A percentile compares a stretch with the other conserved stretches of the same genome.
These are phyloP conservation scores for Julus scandinavius DNA, from an alignment of 2,888 invertebrate genomes.

Conservation along the genomic window DNA sequence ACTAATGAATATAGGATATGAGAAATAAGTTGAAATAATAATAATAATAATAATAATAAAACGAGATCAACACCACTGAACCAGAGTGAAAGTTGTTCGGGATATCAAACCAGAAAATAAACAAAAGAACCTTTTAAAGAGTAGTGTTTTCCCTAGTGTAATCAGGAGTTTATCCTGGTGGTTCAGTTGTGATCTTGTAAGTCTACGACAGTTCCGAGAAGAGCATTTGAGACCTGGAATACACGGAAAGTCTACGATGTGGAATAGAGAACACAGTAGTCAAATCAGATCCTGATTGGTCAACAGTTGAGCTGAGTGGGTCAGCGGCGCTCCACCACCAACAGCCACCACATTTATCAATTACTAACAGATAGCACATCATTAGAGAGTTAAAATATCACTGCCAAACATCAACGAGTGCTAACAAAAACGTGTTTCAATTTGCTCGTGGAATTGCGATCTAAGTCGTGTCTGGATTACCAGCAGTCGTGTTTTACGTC, in stretches of 20 bases:
- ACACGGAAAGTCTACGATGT: slow-evolving; percentile 55
- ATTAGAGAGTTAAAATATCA: slow-evolving; percentile 34
- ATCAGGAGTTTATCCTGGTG: slow-evolving; percentile 51
- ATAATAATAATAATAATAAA: slow-evolving; percentile 48
- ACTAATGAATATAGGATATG: background rate
- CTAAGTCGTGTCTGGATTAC: background rate
- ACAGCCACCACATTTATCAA: slow-evolving; percentile 17
- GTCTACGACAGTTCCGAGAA: slow-evolving; percentile 56
- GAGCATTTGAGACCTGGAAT: slow-evolving; percentile 56
- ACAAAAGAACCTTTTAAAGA: slow-evolving; percentile 52
- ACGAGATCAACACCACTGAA: slow-evolving; percentile 50
- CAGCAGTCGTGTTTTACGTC: background rate
- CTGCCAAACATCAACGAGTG: slow-evolving; percentile 22
- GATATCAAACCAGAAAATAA: slow-evolving; percentile 52
- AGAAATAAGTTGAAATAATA: slow-evolving; percentile 40
- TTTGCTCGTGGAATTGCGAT: slow-evolving; percentile 13
- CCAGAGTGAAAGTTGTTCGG: slow-evolving; percentile 50
- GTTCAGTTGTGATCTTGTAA: slow-evolving; percentile 57
- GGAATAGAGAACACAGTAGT: slow-evolving; percentile 51
- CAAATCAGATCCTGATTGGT: slow-evolving; percentile 42
- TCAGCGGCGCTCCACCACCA: slow-evolving; percentile 41
- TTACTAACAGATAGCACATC: slow-evolving; percentile 46
- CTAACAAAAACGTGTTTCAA: slow-evolving; percentile 38
- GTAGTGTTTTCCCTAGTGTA: slow-evolving; percentile 53
- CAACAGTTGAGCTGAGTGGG: slow-evolving; percentile 8